Evolutionary conservation across 2,797 vertebrate species (phyloP).

Genomic region (Heterohyrax brucei): DNA sequence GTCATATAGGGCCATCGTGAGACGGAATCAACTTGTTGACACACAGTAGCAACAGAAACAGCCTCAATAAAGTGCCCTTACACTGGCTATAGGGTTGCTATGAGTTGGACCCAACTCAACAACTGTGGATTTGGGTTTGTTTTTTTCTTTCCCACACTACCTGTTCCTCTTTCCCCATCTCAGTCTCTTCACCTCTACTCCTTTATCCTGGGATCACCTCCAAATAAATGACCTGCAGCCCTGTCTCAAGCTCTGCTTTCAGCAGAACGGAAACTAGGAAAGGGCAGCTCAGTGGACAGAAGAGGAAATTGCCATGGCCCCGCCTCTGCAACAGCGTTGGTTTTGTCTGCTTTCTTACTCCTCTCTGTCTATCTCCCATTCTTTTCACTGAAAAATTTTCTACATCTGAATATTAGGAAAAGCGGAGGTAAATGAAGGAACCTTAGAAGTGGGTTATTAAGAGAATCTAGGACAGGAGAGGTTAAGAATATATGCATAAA

Average conservation of each 20-base stretch:
- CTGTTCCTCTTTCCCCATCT: neutral
- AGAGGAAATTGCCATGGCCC: neutral
- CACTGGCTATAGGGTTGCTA: neutral
- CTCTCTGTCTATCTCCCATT: neutral
- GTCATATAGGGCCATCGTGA: too few species aligned
- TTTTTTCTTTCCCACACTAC: neutral
- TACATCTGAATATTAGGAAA: constrained; percentile 16
- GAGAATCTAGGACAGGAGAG: constrained; percentile 37
- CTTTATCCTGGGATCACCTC: neutral
- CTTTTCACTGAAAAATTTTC: constrained; percentile 11
- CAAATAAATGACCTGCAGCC: neutral
- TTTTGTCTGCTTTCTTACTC: neutral
- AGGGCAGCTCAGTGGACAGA: neutral
- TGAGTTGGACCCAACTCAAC: too few species aligned
- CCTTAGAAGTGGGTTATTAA: neutral
- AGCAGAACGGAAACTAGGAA: neutral
- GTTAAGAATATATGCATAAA: neutral
- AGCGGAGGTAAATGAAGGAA: neutral
- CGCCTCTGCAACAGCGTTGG: neutral
- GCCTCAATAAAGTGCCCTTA: neutral
- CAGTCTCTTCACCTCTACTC: neutral
- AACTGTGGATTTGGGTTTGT: too few species aligned
- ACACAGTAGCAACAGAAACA: too few species aligned
- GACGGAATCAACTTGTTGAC: too few species aligned
- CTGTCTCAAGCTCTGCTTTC: too few species aligned